Evolutionary conservation across 2,888 invertebrate species (phyloP).

Genomic region (Pollenia amentaria): DNA sequence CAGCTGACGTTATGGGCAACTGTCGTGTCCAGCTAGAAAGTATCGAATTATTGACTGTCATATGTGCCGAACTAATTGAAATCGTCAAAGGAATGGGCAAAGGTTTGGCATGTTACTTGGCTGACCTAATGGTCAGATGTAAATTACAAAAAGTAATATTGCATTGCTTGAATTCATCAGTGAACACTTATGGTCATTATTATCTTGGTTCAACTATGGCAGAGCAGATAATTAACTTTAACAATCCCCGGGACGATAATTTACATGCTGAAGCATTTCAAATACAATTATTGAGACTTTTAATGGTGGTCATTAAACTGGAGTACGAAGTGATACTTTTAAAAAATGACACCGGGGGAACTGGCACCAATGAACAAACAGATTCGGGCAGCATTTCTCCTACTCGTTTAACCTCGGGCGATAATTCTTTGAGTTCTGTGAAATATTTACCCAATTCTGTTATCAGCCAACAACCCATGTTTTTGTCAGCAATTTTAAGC

Average conservation of each 20-base stretch:
- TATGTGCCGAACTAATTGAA: slow-evolving; percentile 89
- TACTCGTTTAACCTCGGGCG: slow-evolving; percentile 78
- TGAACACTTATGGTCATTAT: slow-evolving; percentile 82
- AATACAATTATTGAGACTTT: slow-evolving; percentile 88
- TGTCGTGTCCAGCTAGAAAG: slow-evolving; percentile 91
- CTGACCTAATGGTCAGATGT: slow-evolving; percentile 90
- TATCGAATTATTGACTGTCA: slow-evolving; percentile 89
- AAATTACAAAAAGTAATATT: slow-evolving; percentile 93
- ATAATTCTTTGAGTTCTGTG: slow-evolving; percentile 82
- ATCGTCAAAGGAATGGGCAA: slow-evolving; percentile 91
- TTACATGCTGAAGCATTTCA: slow-evolving; percentile 89
- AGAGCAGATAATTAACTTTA: slow-evolving; percentile 90
- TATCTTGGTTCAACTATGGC: slow-evolving; percentile 86
- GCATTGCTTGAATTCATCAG: slow-evolving; percentile 92
- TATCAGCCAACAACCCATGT: slow-evolving; percentile 93
- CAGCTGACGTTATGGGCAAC: slow-evolving; percentile 90
- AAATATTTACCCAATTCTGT: slow-evolving; percentile 88
- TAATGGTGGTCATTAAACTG: slow-evolving; percentile 90
- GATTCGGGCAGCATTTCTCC: slow-evolving; percentile 82
- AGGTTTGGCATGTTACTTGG: slow-evolving; percentile 90
- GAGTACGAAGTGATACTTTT: slow-evolving; percentile 89
- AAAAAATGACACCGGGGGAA: slow-evolving; percentile 84
- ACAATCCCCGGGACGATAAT: slow-evolving; percentile 87
- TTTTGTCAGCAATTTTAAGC: slow-evolving; percentile 91
- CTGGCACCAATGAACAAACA: slow-evolving; percentile 78